Conservation (phyloP, 2,113 vertebrate species). For the Pluvianellus socialis region DNA sequence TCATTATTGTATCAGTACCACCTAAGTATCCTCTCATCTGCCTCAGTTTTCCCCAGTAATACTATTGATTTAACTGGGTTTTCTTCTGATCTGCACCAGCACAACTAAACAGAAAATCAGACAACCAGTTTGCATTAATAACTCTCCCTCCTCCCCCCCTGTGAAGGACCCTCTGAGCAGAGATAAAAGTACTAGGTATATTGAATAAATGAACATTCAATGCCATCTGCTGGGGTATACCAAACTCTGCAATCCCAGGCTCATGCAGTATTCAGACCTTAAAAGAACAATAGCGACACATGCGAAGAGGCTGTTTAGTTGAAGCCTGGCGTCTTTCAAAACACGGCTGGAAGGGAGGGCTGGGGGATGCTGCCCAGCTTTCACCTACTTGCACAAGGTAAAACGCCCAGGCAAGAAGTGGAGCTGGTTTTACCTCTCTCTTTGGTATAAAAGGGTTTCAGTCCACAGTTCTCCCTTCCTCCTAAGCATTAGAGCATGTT, state of each 20-base stretch:
- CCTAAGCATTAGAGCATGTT: background rate
- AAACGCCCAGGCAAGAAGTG: background rate
- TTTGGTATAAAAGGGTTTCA: background rate
- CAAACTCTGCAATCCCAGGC: background rate
- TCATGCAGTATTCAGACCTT: background rate
- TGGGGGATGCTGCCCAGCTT: background rate
- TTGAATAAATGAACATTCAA: conserved; percentile 16
- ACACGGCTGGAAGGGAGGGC: background rate
- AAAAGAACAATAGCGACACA: background rate
- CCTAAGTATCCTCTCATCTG: background rate
- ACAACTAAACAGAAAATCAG: background rate
- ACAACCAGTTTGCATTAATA: background rate
- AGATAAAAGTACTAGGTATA: background rate
- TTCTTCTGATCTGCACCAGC: background rate
- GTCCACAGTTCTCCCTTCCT: background rate
- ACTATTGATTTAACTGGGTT: background rate
- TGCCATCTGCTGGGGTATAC: conserved; percentile 64
- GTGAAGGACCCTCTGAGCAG: background rate
- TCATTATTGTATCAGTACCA: background rate
- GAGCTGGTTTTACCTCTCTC: background rate
- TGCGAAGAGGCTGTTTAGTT: background rate
- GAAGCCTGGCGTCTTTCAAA: background rate
- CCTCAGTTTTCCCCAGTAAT: background rate
- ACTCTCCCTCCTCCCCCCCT: too few species aligned
- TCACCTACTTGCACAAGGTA: background rate